Base-by-base conservation (phyloP, 2,888 invertebrate genomes). In the Orchesellides sinensis region DNA sequence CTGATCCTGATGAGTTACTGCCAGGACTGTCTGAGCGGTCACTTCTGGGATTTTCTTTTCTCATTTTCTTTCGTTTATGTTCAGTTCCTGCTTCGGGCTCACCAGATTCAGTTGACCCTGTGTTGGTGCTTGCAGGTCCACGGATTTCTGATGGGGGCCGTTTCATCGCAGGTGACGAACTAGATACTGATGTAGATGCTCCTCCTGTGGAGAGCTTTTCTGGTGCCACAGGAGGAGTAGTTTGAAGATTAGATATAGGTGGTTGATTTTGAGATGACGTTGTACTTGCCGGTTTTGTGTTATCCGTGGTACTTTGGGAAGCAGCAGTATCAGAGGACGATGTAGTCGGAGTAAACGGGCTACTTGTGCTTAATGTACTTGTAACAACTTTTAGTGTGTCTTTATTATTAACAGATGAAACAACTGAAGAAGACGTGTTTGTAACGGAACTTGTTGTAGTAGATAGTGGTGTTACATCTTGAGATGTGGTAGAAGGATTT, bases 61-160 rank as follows among this genome's bases (percentile, higher is more conserved):
- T 35, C 75, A 83, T 77, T 45, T 75, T 77, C 29, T 72, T 83
- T 8, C 77, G 54, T 19, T 83, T 83, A 21, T 83, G 63, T 17
- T 83, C 77, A 1, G 63, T 25, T n/a, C 54, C 52, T 5, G 52
- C 14, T 25, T 69, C 83, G 14, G 77, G n/a, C 14, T 77, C 83
- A 21, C 54, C 56, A 49, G 54, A 10, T 19, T 56, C 65, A 3
- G 35, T 45, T 14, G 61, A 25, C 6, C 47, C 59, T 14, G 69
- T 23, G 21, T 17, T 17, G n/a, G 63, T 6, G 69, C 54, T 70
- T 21, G 73, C 35, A 35, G 63, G 25, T 4, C 63, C 70, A 29
- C 68, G 49, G n/a, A 75, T 75, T 45, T 84, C 86, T 14, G 87
- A 81, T 14, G 83, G 81, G 25, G 87, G 81, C 25, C 81, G 75